Evolutionary conservation across 92 coral and sea anemone species (phyloP).

Genomic region (Umimayanthus kanabou): DNA sequence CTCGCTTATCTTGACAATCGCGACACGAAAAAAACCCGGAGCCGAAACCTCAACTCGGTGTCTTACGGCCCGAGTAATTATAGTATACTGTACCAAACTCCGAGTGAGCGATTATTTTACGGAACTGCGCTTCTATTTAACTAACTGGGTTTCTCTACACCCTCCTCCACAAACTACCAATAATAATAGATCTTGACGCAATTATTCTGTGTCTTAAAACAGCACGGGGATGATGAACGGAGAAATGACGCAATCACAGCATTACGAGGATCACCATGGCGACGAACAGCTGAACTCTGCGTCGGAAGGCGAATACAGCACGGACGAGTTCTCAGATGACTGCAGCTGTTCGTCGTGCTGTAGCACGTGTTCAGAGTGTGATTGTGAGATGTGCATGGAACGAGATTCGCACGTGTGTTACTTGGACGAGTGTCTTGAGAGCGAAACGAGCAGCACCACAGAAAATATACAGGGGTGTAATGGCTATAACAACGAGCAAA

Average conservation of each 20-base stretch:
- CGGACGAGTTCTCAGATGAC: constrained; percentile 23
- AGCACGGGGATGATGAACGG: constrained; percentile 9
- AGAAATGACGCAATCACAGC: neutral
- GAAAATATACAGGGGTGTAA: neutral
- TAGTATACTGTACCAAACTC: too few relatives aligned
- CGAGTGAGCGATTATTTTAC: too few relatives aligned
- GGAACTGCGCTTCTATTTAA: too few relatives aligned
- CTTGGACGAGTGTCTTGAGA: constrained; percentile 6
- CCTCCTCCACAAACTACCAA: neutral
- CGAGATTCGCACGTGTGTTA: neutral
- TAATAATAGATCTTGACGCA: neutral
- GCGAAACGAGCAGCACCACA: constrained; percentile 20
- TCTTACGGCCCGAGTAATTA: too few relatives aligned
- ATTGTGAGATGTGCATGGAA: constrained; percentile 40
- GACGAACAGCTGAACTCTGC: neutral
- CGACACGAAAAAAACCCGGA: too few relatives aligned
- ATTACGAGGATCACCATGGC: neutral
- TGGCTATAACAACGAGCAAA: constrained; percentile 4
- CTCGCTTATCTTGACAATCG: too few relatives aligned
- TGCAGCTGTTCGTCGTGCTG: constrained; percentile 88
- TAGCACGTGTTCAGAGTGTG: constrained; percentile 67
- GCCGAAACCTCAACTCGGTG: too few relatives aligned
- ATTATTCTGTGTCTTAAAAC: neutral
- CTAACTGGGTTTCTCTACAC: neutral
- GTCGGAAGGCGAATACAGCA: constrained; percentile 27